A percentile compares a stretch with the other conserved stretches of the same genome.
These are phyloP conservation scores for Pogonocherus hispidulus DNA, from an alignment of 2,888 invertebrate species.

Conservation along the genomic window DNA sequence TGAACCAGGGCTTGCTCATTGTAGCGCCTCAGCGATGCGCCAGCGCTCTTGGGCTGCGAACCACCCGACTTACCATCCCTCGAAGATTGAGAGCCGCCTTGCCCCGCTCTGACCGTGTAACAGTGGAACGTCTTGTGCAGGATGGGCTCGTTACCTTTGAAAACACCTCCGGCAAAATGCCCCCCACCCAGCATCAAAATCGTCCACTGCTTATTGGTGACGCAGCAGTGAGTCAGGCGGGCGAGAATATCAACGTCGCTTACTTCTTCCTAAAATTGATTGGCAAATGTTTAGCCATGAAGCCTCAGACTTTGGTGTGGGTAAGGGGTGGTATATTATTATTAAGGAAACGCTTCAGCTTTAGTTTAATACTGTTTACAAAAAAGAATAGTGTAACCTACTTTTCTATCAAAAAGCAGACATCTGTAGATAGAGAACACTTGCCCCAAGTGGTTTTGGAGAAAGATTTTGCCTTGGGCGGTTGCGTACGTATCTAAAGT, in stretches of 20 bases:
- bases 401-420: constrained; percentile 81
- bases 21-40: constrained; percentile 83
- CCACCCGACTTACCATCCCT: constrained; percentile 75
- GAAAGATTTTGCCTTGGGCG: constrained; percentile 81
- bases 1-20: constrained; percentile 83
- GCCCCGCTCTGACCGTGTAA: constrained; percentile 87
- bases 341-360: too few relatives aligned
- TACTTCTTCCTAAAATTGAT: constrained; percentile 54
- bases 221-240: constrained; percentile 59
- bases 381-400: constrained; percentile 59
- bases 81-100: constrained; percentile 82
- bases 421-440: constrained; percentile 83
- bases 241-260: constrained; percentile 42
- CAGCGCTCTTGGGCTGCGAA: constrained; percentile 82
- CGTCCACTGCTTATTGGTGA: constrained; percentile 73
- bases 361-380: too few relatives aligned
- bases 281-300: too few relatives aligned
- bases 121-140: constrained; percentile 88
- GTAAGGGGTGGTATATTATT: too few relatives aligned
- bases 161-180: constrained; percentile 83
- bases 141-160: constrained; percentile 71
- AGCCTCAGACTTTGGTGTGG: too few relatives aligned
- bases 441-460: constrained; percentile 77
- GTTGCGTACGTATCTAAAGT: constrained; percentile 60
- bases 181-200: constrained; percentile 89